Evolutionary conservation across 2,888 invertebrate genomes (phyloP), one percentile per base, ranked within the genome.

Genomic region (Lepidochitona cinerea): DNA sequence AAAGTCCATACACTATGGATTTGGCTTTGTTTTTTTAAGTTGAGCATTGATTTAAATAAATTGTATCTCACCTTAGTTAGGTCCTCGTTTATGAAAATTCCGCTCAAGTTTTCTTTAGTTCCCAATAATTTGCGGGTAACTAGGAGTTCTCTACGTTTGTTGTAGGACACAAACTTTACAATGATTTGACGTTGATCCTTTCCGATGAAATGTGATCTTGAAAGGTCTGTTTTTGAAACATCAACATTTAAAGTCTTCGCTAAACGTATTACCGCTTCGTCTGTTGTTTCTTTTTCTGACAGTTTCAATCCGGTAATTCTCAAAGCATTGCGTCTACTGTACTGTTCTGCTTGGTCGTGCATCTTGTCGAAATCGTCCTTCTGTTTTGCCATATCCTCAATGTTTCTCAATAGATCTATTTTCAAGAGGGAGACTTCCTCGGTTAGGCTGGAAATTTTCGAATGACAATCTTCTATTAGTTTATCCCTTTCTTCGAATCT

Each of bases 1-100:
- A 36, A 66, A n/a, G 36, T 37, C 66, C 66, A 66, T 37, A 36
- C 37, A 4, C 66, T 36, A 33, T 65, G 66, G 26, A 66, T 66
- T 66, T 66, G 35, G n/a, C 29, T 26, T 66, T 33, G 12, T 26
- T 36, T 66, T 66, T 66, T 66, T 37, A 35, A 26, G n/a, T 32
- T 26, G 1, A 33, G 37, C 14, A 35, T 12, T 66, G 35, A 37
- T 26, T 66, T 35, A n/a, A 66, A 66, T 37, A 66, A 23, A 26
- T 12, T 18, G 37, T 66, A 66, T 12, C 66, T 35, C 18, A n/a
- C n/a, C 66, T 66, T 35, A 36, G 66, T 66, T 35, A 66, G 66
- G 2, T 66, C 66, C 26, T 66, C 66, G 66, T 66, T 66, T 3
- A 66, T 35, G 4, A 23, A 66, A n/a, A 66, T 29, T 4, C 66